These are phyloP conservation scores for Smithornis capensis DNA, from an alignment of 2,113 vertebrate genomes.

Conservation along the genomic window DNA sequence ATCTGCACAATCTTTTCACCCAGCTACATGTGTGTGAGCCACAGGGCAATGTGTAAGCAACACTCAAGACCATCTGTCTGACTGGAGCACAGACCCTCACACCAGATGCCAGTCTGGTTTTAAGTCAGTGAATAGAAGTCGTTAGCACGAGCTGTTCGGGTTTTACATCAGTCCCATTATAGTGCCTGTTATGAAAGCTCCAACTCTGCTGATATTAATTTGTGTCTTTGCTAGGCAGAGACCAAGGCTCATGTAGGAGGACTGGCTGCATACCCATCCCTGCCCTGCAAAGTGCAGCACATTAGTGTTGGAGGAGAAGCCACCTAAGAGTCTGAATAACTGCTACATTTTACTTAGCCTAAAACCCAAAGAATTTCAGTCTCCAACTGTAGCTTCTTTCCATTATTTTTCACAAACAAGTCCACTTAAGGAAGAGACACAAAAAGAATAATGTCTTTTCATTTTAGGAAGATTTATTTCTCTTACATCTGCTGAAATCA, in stretches of 20 bases:
- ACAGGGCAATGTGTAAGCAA: not conserved
- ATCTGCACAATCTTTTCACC: not conserved
- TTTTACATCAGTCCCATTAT: rapidly evolving
- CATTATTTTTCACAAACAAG: not conserved
- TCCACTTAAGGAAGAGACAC: not conserved
- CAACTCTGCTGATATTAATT: not conserved
- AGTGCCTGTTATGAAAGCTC: not conserved
- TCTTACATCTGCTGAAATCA: not conserved
- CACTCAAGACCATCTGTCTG: not conserved
- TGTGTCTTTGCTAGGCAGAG: not conserved
- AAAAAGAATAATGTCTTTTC: not conserved
- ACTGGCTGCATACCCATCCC: not conserved
- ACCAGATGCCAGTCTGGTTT: not conserved
- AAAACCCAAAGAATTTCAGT: not conserved
- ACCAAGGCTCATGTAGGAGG: not conserved
- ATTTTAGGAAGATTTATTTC: not conserved
- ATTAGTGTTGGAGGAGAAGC: not conserved
- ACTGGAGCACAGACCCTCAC: not conserved
- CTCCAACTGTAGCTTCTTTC: not conserved
- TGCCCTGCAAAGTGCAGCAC: not conserved
- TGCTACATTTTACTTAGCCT: not conserved
- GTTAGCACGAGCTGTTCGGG: not conserved
- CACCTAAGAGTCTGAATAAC: not conserved
- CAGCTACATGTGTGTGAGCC: not conserved
- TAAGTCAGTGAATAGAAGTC: not conserved